Base-by-base conservation (phyloP, 1,140 invertebrate genomes). In the Drosophila yakuba region DNA sequence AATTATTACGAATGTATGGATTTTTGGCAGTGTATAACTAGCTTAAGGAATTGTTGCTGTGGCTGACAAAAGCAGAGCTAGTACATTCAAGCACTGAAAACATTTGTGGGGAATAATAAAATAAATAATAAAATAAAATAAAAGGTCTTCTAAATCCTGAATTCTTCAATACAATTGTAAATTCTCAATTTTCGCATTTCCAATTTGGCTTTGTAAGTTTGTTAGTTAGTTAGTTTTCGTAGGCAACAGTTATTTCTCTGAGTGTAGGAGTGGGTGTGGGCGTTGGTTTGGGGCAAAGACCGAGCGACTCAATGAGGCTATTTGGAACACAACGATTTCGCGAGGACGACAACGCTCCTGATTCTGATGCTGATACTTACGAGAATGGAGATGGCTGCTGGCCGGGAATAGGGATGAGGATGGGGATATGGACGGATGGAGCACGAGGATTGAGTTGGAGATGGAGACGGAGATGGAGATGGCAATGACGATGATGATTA, bases 241-340 rank as follows among this genome's bases (percentile, higher is more conserved):
- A 10, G 8, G 8, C 32, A 32, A 32, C 7, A 14, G 0, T 2
- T 3, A 4, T 62, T 67, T 68, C 17, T 68, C 6, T 15, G n/a
- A 48, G 67, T 69, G 63, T n/a, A 7, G 44, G 8, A 2, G 54
- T 17, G 8, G 43, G 44, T 1, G 20, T 47, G 44, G 20, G 20
- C 38, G 47, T 38, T 6, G 11, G 64, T n/a, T 17, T 12, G 36
- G 41, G 5, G 28, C 7, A 36, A 38, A 23, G 36, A 48, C 59
- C 54, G 62, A 48, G 56, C 54, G 62, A 80, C 74, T 88, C 79
- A 79, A 88, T 88, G 75, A 88, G 83, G 83, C 83, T 86, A 86
- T 86, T 86, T 88, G 79, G 76, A 79, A 83, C 71, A 88, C 71
- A 88, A 75, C 82, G 83, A 88, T 86, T 84, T 86, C 78, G 78